Percentiles rank a stretch among this genome's conserved stretches.
These are phyloP conservation scores for Drosophila tropicalis DNA, from an alignment of 1,140 invertebrate species.

Conservation along the genomic window DNA sequence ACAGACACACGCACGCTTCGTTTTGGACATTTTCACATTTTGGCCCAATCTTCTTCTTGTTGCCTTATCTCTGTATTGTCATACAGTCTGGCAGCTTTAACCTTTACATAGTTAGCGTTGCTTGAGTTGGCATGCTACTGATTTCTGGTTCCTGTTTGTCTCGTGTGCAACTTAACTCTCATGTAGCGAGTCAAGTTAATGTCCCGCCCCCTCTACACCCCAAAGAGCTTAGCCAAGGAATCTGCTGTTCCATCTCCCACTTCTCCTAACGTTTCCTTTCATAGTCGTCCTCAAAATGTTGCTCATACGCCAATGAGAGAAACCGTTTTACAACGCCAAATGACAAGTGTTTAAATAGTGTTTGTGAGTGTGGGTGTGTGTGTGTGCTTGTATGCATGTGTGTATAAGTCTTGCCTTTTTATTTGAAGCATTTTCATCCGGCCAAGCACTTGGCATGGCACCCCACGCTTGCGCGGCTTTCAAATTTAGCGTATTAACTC, in stretches of 20 bases:
- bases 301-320: slow-evolving; percentile 39
- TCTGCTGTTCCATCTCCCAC: slow-evolving; percentile 15
- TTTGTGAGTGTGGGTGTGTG: slow-evolving; percentile 12
- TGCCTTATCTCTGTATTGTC: slow-evolving; percentile 47
- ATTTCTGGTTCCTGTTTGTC: slow-evolving; percentile 20
- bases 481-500: slow-evolving; percentile 78
- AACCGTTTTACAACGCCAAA: slow-evolving; percentile 60
- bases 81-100: slow-evolving; percentile 62
- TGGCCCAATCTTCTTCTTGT: slow-evolving; percentile 5
- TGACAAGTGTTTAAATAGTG: slow-evolving; percentile 65
- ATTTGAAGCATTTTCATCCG: slow-evolving; percentile 59
- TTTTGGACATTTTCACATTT: slow-evolving; percentile 26
- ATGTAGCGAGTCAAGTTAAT: slow-evolving; percentile 38
- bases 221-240: slow-evolving; percentile 55
- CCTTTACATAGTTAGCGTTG: slow-evolving; percentile 23
- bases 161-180: slow-evolving; percentile 33
- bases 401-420: slow-evolving; percentile 24
- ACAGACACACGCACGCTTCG: slow-evolving; percentile 25
- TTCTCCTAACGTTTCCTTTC: background rate
- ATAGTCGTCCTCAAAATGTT: slow-evolving; percentile 54
- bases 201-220: slow-evolving; percentile 54
- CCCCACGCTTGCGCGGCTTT: slow-evolving; percentile 72
- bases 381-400: slow-evolving; percentile 24
- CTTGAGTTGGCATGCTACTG: slow-evolving; percentile 26
- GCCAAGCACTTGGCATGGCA: slow-evolving; percentile 53